Evolutionary conservation across 2,797 vertebrate genomes (phyloP).

Genomic region (Liasis olivaceus): DNA sequence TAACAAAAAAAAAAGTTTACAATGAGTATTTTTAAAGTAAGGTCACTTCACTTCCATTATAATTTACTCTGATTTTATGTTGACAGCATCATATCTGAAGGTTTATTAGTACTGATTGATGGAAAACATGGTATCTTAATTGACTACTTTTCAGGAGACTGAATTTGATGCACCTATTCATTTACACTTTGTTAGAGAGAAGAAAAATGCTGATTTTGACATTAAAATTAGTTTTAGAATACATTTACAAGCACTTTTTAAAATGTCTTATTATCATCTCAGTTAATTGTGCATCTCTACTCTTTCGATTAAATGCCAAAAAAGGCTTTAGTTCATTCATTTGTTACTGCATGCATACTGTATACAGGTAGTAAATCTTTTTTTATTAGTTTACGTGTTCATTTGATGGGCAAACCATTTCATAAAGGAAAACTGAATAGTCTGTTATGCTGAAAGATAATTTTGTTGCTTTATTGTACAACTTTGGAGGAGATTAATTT

Average conservation of each 20-base stretch:
- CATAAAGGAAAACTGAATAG: conserved; percentile 8
- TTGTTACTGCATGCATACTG: conserved; percentile 24
- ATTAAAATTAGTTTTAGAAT: conserved; percentile 46
- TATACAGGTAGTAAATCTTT: conserved; percentile 40
- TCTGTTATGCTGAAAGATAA: conserved; percentile 25
- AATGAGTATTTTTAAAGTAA: not conserved
- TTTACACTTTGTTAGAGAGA: conserved; percentile 50
- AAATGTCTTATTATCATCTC: conserved; percentile 27
- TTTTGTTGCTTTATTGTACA: conserved; percentile 16
- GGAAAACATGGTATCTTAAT: conserved; percentile 16
- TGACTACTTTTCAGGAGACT: conserved; percentile 39
- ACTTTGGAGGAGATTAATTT: conserved; percentile 39
- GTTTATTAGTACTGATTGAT: not conserved
- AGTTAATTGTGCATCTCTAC: conserved; percentile 38
- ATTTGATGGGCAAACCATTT: conserved; percentile 41
- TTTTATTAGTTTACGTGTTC: conserved; percentile 55
- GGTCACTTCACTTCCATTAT: conserved; percentile 20
- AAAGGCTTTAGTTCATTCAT: conserved; percentile 23
- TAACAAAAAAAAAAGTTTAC: not conserved
- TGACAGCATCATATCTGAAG: conserved; percentile 21
- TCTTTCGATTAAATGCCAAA: conserved; percentile 51
- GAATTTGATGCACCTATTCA: conserved; percentile 39
- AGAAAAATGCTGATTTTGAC: conserved; percentile 21
- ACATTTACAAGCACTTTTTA: conserved; percentile 54
- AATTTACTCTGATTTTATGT: conserved; percentile 16